Evolutionary conservation across 2,797 vertebrate species (phyloP).

Genomic region (Muraenolepis orangiensis): DNA sequence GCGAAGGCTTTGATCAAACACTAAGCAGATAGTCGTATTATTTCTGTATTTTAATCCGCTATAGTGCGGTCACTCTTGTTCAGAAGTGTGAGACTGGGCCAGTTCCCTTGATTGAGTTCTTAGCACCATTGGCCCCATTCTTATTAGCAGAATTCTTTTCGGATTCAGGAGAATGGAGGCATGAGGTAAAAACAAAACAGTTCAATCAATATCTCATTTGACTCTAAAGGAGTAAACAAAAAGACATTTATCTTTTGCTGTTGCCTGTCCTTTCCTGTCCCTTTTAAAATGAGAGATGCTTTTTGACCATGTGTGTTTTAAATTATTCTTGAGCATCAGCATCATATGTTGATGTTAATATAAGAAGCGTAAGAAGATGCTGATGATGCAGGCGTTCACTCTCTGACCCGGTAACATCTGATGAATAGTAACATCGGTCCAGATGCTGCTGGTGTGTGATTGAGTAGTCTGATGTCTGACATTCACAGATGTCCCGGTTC

Average conservation of each 20-base stretch:
- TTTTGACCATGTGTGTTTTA: neutral
- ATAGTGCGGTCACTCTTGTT: conserved; percentile 45
- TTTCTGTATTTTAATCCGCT: conserved; percentile 57
- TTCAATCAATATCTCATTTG: conserved; percentile 24
- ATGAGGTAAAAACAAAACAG: conserved; percentile 10
- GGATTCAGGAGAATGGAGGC: conserved; percentile 8
- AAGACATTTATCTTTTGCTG: neutral
- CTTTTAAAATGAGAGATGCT: neutral
- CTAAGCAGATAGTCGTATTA: conserved; percentile 1
- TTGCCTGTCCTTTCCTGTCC: neutral
- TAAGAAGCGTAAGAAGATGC: too few species aligned
- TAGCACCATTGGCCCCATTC: conserved; percentile 26
- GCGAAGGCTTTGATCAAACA: conserved; percentile 35
- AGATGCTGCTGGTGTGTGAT: neutral
- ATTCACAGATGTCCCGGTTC: too few species aligned
- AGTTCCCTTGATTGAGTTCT: conserved; percentile 13
- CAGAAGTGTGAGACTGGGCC: conserved; percentile 11
- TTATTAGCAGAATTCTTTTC: conserved; percentile 36
- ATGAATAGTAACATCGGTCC: neutral
- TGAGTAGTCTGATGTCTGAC: neutral
- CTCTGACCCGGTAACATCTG: conserved; percentile 3
- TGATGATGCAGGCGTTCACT: neutral
- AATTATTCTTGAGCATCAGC: neutral
- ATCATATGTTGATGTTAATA: neutral
- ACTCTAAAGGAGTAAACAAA: neutral